Evolutionary conservation across 2,797 vertebrate genomes (phyloP).

Genomic region (Scarus forsteni): DNA sequence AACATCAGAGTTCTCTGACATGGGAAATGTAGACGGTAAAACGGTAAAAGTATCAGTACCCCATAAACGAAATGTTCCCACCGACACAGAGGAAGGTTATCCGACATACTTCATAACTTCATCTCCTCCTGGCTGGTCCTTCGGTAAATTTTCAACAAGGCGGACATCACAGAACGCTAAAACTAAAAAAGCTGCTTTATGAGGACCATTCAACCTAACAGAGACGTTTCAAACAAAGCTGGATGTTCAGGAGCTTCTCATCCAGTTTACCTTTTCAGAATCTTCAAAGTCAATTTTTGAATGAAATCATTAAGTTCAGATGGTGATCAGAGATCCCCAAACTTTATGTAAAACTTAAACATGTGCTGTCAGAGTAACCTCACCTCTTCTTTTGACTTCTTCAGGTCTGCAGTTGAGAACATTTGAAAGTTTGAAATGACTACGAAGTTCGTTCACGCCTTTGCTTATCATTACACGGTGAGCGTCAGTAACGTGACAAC

Average conservation of each 20-base stretch:
- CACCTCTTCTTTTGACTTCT: constrained; percentile 1
- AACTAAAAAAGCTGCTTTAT: not conserved
- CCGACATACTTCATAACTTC: constrained; percentile 44
- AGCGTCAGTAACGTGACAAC: constrained; percentile 49
- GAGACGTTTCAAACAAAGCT: not conserved
- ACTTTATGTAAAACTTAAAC: not conserved
- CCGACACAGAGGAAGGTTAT: constrained; percentile 12
- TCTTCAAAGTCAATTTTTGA: not conserved
- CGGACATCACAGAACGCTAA: constrained; percentile 1
- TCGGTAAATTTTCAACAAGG: constrained; percentile 10
- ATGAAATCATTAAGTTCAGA: constrained; percentile 3
- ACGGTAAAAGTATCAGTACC: constrained; percentile 16
- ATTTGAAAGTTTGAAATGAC: constrained; percentile 31
- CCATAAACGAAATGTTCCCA: constrained; percentile 17
- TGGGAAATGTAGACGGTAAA: constrained; percentile 1
- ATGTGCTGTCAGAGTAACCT: constrained; percentile 2
- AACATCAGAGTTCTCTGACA: constrained; percentile 13
- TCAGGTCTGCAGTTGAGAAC: constrained; percentile 26
- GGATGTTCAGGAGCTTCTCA: constrained; percentile 26
- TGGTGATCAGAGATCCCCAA: constrained; percentile 4
- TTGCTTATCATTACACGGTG: constrained; percentile 27
- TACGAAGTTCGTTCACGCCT: constrained; percentile 40
- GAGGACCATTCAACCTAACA: not conserved
- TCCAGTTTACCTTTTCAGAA: not conserved
- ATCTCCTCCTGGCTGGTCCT: constrained; percentile 32